Evolutionary conservation across 2,113 vertebrate species (phyloP).

Genomic region (Gavialis gangeticus): DNA sequence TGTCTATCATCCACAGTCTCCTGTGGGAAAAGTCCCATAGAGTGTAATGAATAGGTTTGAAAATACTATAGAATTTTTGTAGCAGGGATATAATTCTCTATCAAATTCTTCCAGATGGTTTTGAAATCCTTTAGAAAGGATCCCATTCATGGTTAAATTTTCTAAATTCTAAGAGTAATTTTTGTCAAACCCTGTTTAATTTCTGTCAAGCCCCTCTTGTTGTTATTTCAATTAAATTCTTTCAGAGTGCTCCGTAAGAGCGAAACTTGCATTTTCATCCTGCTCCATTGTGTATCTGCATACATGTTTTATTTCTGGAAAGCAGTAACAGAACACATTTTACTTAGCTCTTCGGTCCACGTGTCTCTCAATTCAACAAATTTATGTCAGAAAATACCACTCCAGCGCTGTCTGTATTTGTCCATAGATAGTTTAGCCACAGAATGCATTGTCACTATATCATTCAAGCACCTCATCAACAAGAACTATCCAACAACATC

Average conservation of each 20-base stretch:
- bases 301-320: not conserved
- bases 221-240: not conserved
- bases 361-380: not conserved
- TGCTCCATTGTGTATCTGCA: not conserved
- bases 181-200: not conserved
- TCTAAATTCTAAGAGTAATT: not conserved
- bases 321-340: not conserved
- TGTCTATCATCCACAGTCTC: not conserved
- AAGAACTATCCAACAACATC: not conserved
- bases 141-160: not conserved
- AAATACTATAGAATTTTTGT: not conserved
- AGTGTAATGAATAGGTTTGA: not conserved
- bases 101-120: not conserved
- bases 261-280: not conserved
- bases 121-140: not conserved
- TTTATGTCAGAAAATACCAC: not conserved
- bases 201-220: not conserved
- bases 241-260: accelerated
- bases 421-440: not conserved
- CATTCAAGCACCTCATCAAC: not conserved
- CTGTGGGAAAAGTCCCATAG: not conserved
- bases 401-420: not conserved
- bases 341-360: not conserved
- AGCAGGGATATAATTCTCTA: not conserved
- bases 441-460: not conserved